A percentile compares a stretch with the other conserved stretches of the same genome.
These are phyloP conservation scores for Ctenopoma kingsleyae DNA, from an alignment of 2,797 vertebrate genomes.

Conservation along the genomic window DNA sequence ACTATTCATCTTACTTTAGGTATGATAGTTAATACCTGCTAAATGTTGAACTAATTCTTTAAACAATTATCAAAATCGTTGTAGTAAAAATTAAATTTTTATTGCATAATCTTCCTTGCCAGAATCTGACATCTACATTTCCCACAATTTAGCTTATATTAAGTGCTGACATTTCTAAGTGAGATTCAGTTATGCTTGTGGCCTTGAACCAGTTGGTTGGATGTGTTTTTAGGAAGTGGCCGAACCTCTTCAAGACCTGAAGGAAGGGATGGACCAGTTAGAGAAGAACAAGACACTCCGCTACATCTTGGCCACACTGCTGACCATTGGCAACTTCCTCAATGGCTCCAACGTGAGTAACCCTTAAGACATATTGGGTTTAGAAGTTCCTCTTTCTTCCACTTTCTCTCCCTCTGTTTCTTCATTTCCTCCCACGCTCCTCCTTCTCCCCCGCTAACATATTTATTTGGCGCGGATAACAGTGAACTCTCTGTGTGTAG, in stretches of 20 bases:
- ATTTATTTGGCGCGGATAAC: conserved; percentile 65
- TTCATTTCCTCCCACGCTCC: conserved; percentile 39
- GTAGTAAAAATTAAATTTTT: background rate
- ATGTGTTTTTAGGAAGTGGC: conserved; percentile 90
- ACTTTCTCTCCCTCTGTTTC: conserved; percentile 34
- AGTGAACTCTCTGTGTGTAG: conserved; percentile 57
- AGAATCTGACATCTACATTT: background rate
- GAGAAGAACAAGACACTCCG: conserved; percentile 96
- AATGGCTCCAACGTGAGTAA: conserved; percentile 95
- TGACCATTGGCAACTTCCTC: conserved; percentile 97
- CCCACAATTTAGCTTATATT: too few species aligned
- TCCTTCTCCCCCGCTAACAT: conserved; percentile 34
- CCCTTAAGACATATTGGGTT: conserved; percentile 14
- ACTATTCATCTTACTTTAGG: background rate
- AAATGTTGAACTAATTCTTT: background rate
- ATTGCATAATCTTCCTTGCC: background rate
- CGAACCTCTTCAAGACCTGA: conserved; percentile 96
- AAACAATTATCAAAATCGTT: too few species aligned
- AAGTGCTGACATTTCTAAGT: background rate
- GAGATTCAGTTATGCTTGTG: background rate
- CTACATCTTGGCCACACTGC: conserved; percentile 93
- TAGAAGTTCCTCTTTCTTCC: conserved; percentile 19
- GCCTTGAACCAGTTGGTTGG: background rate
- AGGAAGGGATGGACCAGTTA: conserved; percentile 98
- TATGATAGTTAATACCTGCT: background rate